Conservation (phyloP, 2,797 vertebrate species). For the Podarcis siculus region DNA sequence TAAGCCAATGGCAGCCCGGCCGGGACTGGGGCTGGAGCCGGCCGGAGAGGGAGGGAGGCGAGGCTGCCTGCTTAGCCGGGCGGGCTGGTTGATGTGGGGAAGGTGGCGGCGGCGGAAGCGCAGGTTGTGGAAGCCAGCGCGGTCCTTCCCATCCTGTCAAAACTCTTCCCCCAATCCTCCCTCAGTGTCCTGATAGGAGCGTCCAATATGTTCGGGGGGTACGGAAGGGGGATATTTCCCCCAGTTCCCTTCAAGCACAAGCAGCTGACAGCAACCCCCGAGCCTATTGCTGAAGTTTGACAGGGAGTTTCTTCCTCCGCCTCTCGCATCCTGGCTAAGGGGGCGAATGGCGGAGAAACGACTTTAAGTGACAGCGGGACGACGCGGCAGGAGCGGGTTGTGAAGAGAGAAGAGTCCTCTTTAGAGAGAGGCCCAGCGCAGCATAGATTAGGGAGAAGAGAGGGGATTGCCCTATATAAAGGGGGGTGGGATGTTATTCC, state of each 20-base stretch:
- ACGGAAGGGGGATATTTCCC: no score
- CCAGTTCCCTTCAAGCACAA: not conserved
- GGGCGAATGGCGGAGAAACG: not conserved
- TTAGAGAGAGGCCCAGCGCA: no score
- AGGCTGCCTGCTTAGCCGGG: not conserved
- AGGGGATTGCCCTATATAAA: no score
- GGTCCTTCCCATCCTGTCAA: not conserved
- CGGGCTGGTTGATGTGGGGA: not conserved
- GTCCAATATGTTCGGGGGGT: not conserved
- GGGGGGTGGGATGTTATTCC: no score
- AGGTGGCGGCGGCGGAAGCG: not conserved
- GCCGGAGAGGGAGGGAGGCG: constrained; percentile 14
- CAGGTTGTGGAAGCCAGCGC: not conserved
- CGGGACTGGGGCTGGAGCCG: constrained; percentile 34
- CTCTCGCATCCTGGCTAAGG: no score
- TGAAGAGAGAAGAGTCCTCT: accelerated
- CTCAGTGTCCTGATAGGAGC: not conserved
- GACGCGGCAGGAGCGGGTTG: not conserved
- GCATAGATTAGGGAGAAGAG: not conserved
- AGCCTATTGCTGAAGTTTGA: not conserved
- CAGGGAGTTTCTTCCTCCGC: not conserved
- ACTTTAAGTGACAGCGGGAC: not conserved
- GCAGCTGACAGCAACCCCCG: not conserved
- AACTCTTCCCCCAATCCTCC: not conserved
- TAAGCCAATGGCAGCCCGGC: constrained; percentile 85